phyloP scores from a whole-genome alignment of 2,888 invertebrate genomes.

The Operophtera brumata region DNA sequence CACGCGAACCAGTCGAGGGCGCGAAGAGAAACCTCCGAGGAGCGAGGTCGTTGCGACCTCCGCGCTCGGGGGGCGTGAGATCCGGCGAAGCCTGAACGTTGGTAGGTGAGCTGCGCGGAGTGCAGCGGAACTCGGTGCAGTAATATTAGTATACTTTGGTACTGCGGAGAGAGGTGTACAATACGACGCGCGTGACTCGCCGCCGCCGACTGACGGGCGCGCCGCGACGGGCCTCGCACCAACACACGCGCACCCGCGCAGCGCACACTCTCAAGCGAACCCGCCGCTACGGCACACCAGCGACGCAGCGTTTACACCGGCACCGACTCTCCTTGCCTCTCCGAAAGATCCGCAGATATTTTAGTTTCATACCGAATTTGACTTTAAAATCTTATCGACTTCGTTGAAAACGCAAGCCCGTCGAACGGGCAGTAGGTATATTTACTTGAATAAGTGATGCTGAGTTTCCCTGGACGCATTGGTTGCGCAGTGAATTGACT shows the following conservation, averaged over 20 bases:
- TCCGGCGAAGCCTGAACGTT: conserved; percentile 66
- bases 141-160: background rate
- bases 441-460: conserved; percentile 59
- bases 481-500: conserved; percentile 68
- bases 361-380: conserved; percentile 74
- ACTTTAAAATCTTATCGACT: conserved; percentile 71
- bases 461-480: conserved; percentile 49
- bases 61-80: conserved; percentile 73
- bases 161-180: conserved; percentile 58
- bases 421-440: conserved; percentile 54
- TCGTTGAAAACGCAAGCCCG: conserved; percentile 56
- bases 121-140: conserved; percentile 49
- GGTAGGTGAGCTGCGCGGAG: conserved; percentile 63
- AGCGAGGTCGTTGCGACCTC: conserved; percentile 68
- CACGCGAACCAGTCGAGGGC: conserved; percentile 35
- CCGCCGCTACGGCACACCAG: conserved; percentile 41
- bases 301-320: conserved; percentile 15
- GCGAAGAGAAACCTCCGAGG: conserved; percentile 57
- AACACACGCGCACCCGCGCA: conserved; percentile 71
- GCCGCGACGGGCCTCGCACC: conserved; percentile 70
- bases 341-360: conserved; percentile 63
- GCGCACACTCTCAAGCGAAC: conserved; percentile 57
- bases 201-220: conserved; percentile 79
- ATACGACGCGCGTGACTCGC: conserved; percentile 78
- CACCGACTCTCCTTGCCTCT: conserved; percentile 42